Conservation (phyloP, 2,113 vertebrate genomes). For the Microcebus ravelobensis region DNA sequence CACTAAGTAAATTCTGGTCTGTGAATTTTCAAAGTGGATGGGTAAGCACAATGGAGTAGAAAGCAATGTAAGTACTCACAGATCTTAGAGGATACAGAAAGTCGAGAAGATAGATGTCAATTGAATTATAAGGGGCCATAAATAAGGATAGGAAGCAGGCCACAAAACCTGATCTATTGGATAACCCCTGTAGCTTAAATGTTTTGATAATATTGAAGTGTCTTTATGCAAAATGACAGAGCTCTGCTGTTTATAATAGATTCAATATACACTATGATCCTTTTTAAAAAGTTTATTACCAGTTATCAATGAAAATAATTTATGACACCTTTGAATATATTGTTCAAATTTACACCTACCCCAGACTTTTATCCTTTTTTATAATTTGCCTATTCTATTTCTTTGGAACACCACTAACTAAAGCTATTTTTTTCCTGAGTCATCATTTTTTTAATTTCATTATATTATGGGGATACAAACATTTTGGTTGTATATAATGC, state of each 20-base stretch:
- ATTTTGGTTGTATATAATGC: too few species aligned
- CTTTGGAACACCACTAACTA: background rate
- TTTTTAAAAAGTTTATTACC: background rate
- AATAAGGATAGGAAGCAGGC: background rate
- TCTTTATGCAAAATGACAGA: background rate
- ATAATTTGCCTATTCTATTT: background rate
- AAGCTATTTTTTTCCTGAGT: background rate
- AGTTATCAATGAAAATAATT: background rate
- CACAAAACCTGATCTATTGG: background rate
- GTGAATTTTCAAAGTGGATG: background rate
- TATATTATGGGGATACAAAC: too few species aligned
- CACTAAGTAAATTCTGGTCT: background rate
- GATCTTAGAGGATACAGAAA: constrained; percentile 10
- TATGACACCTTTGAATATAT: background rate
- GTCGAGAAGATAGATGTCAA: background rate
- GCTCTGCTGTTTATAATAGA: background rate
- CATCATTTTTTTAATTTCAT: too few species aligned
- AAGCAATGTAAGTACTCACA: background rate
- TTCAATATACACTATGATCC: background rate
- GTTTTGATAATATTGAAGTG: background rate
- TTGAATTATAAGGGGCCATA: background rate
- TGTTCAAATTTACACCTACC: accelerated
- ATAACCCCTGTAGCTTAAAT: background rate
- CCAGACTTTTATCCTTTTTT: background rate
- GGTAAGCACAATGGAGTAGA: background rate